phyloP scores from a whole-genome alignment of 53 echinoderm and acorn worm genomes.

The Echinarachnius parma region DNA sequence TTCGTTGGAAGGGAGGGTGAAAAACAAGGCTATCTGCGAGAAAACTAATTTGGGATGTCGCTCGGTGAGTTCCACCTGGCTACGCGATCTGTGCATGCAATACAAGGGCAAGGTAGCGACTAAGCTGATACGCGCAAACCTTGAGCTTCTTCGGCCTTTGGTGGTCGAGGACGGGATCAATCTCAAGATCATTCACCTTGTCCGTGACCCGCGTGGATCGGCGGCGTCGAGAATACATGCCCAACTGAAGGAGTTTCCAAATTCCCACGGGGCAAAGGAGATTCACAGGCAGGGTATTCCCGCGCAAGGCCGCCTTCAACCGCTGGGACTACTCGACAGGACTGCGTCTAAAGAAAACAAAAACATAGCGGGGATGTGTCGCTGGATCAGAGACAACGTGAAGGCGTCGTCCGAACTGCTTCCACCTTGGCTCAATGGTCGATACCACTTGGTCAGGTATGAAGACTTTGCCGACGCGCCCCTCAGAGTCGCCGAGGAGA shows the following conservation, averaged over 20 bases:
- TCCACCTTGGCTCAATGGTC: constrained; percentile 59
- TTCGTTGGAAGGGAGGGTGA: constrained; percentile 40
- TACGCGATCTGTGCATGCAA: constrained; percentile 23
- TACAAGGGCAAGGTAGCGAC: constrained; percentile 39
- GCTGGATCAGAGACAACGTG: constrained; percentile 63
- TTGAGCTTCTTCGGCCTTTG: constrained; percentile 51
- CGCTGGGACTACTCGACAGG: not conserved
- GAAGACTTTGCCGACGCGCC: constrained; percentile 67
- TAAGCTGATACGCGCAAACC: constrained; percentile 63
- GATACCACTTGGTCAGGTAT: constrained; percentile 69
- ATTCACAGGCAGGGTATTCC: not conserved
- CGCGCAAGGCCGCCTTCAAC: not conserved
- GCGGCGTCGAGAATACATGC: constrained; percentile 56
- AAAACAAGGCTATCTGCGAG: constrained; percentile 30
- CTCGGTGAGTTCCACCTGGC: constrained; percentile 12
- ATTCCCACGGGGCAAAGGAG: not conserved
- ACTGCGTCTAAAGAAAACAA: not conserved
- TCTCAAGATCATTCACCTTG: constrained; percentile 68
- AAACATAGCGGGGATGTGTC: constrained; percentile 40
- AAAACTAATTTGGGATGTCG: not conserved
- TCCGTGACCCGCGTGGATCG: constrained; percentile 68
- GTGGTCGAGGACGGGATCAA: constrained; percentile 51
- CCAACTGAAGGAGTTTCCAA: not conserved
- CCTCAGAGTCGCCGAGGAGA: constrained; percentile 46
- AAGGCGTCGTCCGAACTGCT: constrained; percentile 22